Conservation (phyloP, 2,113 vertebrate species). For the Phyllostomus discolor region DNA sequence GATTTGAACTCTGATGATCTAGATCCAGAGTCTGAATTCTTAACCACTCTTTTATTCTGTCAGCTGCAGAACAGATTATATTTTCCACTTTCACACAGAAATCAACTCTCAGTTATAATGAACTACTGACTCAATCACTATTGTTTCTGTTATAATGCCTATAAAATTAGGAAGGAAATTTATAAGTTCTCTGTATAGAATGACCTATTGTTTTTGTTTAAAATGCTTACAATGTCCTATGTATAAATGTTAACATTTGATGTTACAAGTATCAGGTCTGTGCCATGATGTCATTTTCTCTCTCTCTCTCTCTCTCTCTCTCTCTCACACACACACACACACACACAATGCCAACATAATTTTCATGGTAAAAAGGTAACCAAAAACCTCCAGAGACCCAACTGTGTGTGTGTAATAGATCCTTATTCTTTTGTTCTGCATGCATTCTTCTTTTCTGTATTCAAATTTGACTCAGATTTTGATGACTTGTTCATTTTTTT, state of each 20-base stretch:
- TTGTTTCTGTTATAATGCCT: not conserved
- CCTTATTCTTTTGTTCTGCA: not conserved
- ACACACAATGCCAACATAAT: not conserved
- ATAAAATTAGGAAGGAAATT: not conserved
- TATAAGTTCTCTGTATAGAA: not conserved
- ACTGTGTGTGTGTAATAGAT: not conserved
- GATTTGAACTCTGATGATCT: not conserved
- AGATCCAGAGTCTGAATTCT: not conserved
- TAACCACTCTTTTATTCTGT: not conserved
- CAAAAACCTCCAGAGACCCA: not conserved
- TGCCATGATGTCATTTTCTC: not conserved
- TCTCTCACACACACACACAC: not conserved
- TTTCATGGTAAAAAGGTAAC: not conserved
- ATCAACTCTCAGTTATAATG: not conserved
- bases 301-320: not conserved
- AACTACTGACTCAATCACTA: not conserved
- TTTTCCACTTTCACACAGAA: not conserved
- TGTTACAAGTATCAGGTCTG: not conserved
- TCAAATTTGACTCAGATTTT: slow-evolving; percentile 22
- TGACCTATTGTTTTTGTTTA: not conserved
- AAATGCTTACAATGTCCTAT: not conserved
- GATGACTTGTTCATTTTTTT: not conserved
- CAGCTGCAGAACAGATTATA: not conserved
- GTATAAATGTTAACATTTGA: not conserved
- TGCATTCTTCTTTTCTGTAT: not conserved